phyloP scores from a whole-genome alignment of 2,888 invertebrate genomes.

The Resseliella maxima region DNA sequence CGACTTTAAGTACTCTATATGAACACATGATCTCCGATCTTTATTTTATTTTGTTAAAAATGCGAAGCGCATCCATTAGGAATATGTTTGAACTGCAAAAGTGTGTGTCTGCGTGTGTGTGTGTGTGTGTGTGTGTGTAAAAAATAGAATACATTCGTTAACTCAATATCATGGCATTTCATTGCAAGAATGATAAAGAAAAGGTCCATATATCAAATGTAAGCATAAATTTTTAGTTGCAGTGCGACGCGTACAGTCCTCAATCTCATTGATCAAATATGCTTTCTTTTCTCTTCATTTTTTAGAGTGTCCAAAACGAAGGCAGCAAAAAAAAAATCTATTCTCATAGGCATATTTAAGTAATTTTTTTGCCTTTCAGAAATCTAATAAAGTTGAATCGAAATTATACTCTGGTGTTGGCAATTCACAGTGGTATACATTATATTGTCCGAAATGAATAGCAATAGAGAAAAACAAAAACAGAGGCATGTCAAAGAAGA shows the following conservation, averaged over 20 bases:
- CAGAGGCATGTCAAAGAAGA: neutral
- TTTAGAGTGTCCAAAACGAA: neutral
- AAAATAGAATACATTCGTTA: too few relatives aligned
- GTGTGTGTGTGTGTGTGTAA: too few relatives aligned
- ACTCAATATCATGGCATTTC: neutral
- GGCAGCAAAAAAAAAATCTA: neutral
- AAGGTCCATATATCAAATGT: neutral
- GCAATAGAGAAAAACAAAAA: neutral
- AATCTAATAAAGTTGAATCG: constrained; percentile 17
- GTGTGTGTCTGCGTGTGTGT: too few relatives aligned
- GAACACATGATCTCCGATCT: too few relatives aligned
- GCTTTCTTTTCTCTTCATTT: neutral
- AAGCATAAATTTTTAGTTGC: neutral
- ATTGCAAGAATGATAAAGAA: neutral
- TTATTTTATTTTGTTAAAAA: too few relatives aligned
- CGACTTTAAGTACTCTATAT: too few relatives aligned
- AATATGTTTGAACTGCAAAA: too few relatives aligned
- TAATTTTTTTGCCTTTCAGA: neutral
- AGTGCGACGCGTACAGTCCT: neutral
- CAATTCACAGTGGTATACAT: constrained; percentile 14
- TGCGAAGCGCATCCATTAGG: too few relatives aligned
- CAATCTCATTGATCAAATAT: neutral
- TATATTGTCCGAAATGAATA: neutral
- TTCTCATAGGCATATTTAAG: neutral
- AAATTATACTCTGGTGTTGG: constrained; percentile 38